Percentiles rank a stretch among this genome's conserved stretches.
Evolutionary conservation across 2,888 invertebrate genomes (phyloP).

Genomic region (Lydus trimaculatus): DNA sequence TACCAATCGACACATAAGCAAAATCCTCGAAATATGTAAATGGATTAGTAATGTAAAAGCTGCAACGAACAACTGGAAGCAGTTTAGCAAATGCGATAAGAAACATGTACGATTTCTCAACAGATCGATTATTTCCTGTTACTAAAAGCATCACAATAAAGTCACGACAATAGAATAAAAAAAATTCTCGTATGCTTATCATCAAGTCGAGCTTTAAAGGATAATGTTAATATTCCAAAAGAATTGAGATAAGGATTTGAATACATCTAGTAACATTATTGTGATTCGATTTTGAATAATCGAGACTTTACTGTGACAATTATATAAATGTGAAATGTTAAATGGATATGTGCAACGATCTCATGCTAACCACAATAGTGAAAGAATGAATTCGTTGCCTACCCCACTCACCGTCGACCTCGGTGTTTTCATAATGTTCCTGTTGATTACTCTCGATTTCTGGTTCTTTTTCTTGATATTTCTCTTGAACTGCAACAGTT

Average conservation of each 20-base stretch:
- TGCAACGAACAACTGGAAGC: not conserved
- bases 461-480: conserved; percentile 46
- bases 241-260: too few species aligned
- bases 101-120: too few species aligned
- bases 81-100: not conserved
- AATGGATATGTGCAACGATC: conserved; percentile 43
- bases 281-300: not conserved
- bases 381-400: conserved; percentile 36
- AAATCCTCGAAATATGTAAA: not conserved
- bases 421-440: conserved; percentile 70
- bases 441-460: conserved; percentile 58
- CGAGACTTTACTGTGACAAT: not conserved
- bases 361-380: conserved; percentile 41
- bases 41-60: not conserved
- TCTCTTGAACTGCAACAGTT: conserved; percentile 42
- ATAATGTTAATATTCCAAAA: too few species aligned
- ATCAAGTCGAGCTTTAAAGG: too few species aligned
- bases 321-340: not conserved
- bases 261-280: not conserved
- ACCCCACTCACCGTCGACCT: conserved; percentile 74
- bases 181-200: too few species aligned
- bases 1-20: not conserved
- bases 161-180: too few species aligned
- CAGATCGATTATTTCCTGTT: too few species aligned
- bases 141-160: too few species aligned